Evolutionary conservation across 2,797 vertebrate genomes (phyloP).

Genomic region (Sebastes elongatus): DNA sequence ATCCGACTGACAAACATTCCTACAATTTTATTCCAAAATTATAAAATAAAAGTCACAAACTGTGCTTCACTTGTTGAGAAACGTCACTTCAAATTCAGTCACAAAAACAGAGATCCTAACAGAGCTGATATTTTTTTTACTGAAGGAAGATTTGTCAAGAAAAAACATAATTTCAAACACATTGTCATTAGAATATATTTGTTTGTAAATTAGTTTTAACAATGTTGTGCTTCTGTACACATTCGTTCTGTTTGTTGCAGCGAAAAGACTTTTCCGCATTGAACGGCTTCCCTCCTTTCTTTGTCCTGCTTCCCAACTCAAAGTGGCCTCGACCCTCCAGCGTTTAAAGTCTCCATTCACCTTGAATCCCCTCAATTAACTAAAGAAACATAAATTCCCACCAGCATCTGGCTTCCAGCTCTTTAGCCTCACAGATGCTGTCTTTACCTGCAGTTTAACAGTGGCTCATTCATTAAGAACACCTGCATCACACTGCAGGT

Average conservation of each 20-base stretch:
- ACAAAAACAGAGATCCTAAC: neutral
- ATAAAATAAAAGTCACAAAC: too few species aligned
- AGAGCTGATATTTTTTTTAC: neutral
- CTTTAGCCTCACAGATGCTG: neutral
- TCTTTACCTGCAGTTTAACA: neutral
- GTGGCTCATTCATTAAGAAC: neutral
- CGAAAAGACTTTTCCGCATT: neutral
- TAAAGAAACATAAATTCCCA: neutral
- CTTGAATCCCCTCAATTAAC: neutral
- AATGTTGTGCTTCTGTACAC: too few species aligned
- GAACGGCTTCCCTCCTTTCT: neutral
- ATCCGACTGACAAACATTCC: neutral
- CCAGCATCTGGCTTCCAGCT: neutral
- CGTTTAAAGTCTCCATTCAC: neutral
- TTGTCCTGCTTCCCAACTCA: neutral
- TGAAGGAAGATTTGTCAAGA: neutral
- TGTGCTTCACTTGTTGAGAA: neutral
- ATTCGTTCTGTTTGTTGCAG: too few species aligned
- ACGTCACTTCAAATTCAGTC: neutral
- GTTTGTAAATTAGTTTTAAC: neutral
- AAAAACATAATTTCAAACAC: neutral
- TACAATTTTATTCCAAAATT: neutral
- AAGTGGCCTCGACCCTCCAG: neutral
- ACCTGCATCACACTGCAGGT: neutral
- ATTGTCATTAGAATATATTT: neutral